Evolutionary conservation across 2,113 vertebrate genomes (phyloP), one percentile per base, ranked within the genome.

Genomic region (Hemiscyllium ocellatum): DNA sequence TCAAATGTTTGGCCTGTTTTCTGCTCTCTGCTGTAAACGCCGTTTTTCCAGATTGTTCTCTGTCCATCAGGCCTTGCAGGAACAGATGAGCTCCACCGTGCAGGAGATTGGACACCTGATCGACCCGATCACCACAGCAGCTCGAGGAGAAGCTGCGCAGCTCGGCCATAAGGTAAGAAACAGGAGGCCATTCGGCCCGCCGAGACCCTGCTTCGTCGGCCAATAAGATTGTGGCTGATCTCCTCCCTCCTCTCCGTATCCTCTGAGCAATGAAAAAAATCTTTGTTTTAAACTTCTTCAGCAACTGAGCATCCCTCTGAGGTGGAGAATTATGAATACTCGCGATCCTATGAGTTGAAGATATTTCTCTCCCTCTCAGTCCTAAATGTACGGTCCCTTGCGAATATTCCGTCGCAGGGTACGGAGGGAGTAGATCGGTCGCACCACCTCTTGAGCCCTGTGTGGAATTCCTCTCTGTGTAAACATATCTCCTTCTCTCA

Each of bases 51-150:
- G 4, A 19, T 20, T 70, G 5, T 87, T 68, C 56, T 68, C 70
- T 96, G 96, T 95, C 47, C 96, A 29, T 96, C 96, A 99, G 99
- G 99, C 99, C 95, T 97, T 99, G 6, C 99, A 99, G 97, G 99
- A 99, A 76, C 99, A 99, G 97, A 98, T 99, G 96, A 99, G 99
- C 12, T 99, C 99, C 0, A 99, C 99, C 0, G 99, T 99, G 68
- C 99, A 99, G 96, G 99, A 99, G 96, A 99, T 99, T 4, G 99
- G 99, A 0, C 98, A 99, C 96, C 98, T 99, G 76, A 99, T 99
- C 1, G 99, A 99, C 97, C 99, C 99, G 68, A 98, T 99, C 87
- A 98, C 98, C 95, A 99, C 98, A 0, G 98, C 98, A 1, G 99
- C 99, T 68, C 98, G 98, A 47, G 99, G 99, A 66, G 99, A 99